Base-by-base conservation (phyloP, 2,797 vertebrate genomes). In the Staurois parvus region DNA sequence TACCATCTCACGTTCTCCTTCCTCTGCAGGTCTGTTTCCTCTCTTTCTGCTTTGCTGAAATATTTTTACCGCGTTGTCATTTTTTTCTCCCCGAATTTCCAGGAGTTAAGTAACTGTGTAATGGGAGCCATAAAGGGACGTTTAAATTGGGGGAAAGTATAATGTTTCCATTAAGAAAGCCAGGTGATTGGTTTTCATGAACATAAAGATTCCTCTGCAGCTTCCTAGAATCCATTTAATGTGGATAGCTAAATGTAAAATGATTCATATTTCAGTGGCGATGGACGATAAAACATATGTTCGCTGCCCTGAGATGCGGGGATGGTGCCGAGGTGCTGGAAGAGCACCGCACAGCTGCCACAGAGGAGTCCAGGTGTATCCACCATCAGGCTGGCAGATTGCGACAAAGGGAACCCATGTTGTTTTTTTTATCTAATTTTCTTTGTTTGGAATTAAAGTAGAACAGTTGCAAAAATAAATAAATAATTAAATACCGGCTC, bases 251-350 rank as follows among this genome's bases (percentile, higher is more conserved):
- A 72, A 83, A 86, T 78, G 52, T 86, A 59, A n/a, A 72, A 86
- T 86, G 74, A 82, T 86, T 86, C 85, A 83, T 83, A 70, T 82
- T 83, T 79, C 77, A 79, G 72, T 42, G 77, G 74, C 66, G 78
- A 83, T 42, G 80, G 85, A 83, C 85, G 73, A 83, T 86, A 83
- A 86, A 86, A 67, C 79, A 83, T 83, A 83, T 83, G 85, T 79
- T 79, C 59, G 76, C 45, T 74, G 74, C 80, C 80, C 80, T 86
- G 29, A 82, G 85, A 82, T 77, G 78, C 72, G 64, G 64, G 73
- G 37, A 86, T 66, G 70, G 32, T 76, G 30, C 40, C 32, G 45
- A 68, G 68, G 74, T 9, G 59, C 77, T 52, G 28, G 29, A 26
- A 77, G 69, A 83, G 73, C 21, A 83, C 74, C 67, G 67, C 48